Conservation (phyloP, 2,113 vertebrate genomes). For the Nannospalax galili region DNA sequence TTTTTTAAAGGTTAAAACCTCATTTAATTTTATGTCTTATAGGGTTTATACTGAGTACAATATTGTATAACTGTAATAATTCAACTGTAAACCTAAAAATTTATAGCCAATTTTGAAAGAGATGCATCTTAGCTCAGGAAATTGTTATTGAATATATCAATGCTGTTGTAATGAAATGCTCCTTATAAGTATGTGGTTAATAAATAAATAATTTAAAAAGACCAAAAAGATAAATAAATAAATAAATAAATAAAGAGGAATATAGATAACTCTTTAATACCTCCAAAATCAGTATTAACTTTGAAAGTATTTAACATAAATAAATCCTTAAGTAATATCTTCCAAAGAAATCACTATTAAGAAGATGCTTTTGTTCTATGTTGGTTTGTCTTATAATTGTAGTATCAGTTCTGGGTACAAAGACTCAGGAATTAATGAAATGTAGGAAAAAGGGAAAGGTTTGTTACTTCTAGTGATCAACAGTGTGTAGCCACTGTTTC, state of each 20-base stretch:
- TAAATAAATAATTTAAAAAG: too few species aligned
- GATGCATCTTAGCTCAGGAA: too few species aligned
- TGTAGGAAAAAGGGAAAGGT: background rate
- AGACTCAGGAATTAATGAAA: background rate
- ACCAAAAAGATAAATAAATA: too few species aligned
- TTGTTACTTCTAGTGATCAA: background rate
- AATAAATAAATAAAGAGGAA: slow-evolving; percentile 1
- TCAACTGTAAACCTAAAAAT: too few species aligned
- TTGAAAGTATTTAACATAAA: slow-evolving; percentile 21
- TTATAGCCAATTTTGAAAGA: too few species aligned
- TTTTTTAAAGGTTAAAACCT: too few species aligned
- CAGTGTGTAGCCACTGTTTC: background rate
- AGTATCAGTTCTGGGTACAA: background rate
- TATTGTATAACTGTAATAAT: too few species aligned
- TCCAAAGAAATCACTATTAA: background rate
- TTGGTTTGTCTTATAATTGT: background rate
- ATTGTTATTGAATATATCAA: too few species aligned
- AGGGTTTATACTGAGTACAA: too few species aligned
- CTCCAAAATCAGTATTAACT: background rate
- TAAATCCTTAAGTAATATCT: background rate
- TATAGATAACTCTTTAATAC: background rate
- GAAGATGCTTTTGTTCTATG: background rate
- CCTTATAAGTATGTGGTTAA: too few species aligned
- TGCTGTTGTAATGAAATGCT: too few species aligned
- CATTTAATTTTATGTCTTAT: too few species aligned